Base-by-base conservation (phyloP, 2,888 invertebrate species). In the Calliphora vomitoria region DNA sequence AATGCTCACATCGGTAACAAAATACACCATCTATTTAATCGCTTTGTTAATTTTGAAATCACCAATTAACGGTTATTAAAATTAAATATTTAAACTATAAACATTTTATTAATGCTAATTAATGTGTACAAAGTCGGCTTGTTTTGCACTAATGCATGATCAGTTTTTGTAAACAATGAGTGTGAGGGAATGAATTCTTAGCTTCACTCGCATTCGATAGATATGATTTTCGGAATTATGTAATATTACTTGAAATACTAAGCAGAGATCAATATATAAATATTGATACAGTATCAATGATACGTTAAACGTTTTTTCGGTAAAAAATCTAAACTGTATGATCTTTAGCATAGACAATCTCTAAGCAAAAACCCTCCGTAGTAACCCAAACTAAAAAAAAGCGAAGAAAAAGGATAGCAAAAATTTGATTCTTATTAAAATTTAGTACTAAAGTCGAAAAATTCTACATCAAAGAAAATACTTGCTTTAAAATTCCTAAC, bases 51-150 rank as follows among this genome's bases (percentile, higher is more conserved):
- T 79, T 83, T 69, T 31, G 15, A 71, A 80, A 83, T 75, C 75
- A 80, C 35, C 76, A 87, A 87, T 87, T 87, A 87, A 81, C 80
- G 75, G 66, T 66, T 71, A 72, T 83, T 81, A 83, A 87, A 87
- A 79, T 79, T 79, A 66, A 66, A 60, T 74, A 72, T 50, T 66
- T 72, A 20, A 66, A 53, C 60, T 53, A 69, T 64, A 50, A 76
- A 13, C 44, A 83, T 76, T 74, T 82, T 69, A 83, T 71, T 68
- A 60, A 47, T 10, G 13, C 18, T 79, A 81, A 74, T 64, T 53
- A 66, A 55, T 58, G 31, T 53, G 44, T 68, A 58, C 11, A 82
- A 58, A 74, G 64, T 82, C 44, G 35, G 20, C 11, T 58, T 55
- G 55, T 38, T 58, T 35, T 35, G 58, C 44, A 47, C 41, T 8